A percentile compares a stretch with the other conserved stretches of the same genome.
phyloP scores from a whole-genome alignment of 2,888 invertebrate species.

The Sphaerophoria taeniata region DNA sequence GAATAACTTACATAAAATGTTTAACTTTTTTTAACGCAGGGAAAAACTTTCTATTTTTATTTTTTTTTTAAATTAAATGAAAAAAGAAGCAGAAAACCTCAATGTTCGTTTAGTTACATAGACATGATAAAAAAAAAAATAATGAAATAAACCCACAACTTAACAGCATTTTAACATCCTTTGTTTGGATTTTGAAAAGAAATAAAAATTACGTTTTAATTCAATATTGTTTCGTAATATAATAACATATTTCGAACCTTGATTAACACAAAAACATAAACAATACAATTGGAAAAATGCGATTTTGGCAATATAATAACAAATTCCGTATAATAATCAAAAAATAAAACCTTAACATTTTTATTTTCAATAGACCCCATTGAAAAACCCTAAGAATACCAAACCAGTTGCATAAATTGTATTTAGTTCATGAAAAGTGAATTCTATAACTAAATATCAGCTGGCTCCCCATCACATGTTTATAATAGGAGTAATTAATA shows the following conservation, averaged over 20 bases:
- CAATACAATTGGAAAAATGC: slow-evolving; percentile 30
- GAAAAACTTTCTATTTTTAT: too few species aligned
- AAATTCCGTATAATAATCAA: slow-evolving; percentile 47
- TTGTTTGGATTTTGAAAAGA: slow-evolving; percentile 63
- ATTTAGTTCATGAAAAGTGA: slow-evolving; percentile 29
- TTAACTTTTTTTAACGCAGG: too few species aligned
- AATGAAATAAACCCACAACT: slow-evolving; percentile 14
- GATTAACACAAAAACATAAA: slow-evolving; percentile 39
- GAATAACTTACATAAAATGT: too few species aligned
- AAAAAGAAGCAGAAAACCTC: background rate
- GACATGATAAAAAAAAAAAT: slow-evolving; percentile 29
- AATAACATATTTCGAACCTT: background rate
- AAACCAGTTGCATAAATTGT: slow-evolving; percentile 67
- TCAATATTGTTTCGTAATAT: slow-evolving; percentile 72
- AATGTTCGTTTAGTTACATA: slow-evolving; percentile 11
- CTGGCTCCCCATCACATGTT: slow-evolving; percentile 72
- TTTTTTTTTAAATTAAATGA: too few species aligned
- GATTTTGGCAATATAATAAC: slow-evolving; percentile 59
- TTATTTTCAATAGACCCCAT: slow-evolving; percentile 76
- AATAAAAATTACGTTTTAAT: slow-evolving; percentile 56
- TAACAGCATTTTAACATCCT: slow-evolving; percentile 73
- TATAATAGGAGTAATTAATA: slow-evolving; percentile 54
- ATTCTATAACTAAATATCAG: slow-evolving; percentile 33
- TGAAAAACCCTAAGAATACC: slow-evolving; percentile 73
- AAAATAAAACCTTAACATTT: slow-evolving; percentile 58